A percentile compares a stretch with the other conserved stretches of the same genome.
phyloP scores from a whole-genome alignment of 2,888 invertebrate species.

The Agrilus mali region DNA sequence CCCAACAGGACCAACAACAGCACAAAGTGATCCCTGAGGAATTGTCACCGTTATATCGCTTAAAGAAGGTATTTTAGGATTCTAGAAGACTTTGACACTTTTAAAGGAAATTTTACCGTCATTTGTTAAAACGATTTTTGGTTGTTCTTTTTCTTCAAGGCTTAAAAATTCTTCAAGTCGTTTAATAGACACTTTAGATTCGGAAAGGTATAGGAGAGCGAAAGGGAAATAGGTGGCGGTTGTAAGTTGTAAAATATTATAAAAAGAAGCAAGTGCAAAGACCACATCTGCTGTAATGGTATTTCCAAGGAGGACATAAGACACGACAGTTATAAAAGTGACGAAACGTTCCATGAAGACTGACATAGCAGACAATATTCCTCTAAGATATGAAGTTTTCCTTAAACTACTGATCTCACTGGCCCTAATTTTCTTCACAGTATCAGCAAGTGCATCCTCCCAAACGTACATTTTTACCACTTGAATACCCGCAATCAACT shows the following conservation, averaged over 20 bases:
- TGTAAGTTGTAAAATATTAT: conserved; percentile 36
- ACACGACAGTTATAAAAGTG: conserved; percentile 61
- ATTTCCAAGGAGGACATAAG: conserved; percentile 56
- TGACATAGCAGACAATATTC: conserved; percentile 54
- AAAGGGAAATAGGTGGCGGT: conserved; percentile 48
- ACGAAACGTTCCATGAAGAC: conserved; percentile 74
- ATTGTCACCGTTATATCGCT: conserved; percentile 32
- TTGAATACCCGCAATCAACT: conserved; percentile 54
- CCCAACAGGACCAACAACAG: conserved; percentile 80
- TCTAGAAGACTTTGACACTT: conserved; percentile 23
- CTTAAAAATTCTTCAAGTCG: conserved; percentile 43
- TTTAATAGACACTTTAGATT: conserved; percentile 40
- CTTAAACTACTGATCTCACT: conserved; percentile 17
- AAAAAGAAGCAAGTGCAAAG: conserved; percentile 35
- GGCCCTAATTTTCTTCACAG: conserved; percentile 10
- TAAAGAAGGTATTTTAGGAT: conserved; percentile 13
- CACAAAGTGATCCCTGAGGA: conserved; percentile 44
- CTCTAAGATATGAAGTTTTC: conserved; percentile 45
- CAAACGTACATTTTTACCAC: conserved; percentile 67
- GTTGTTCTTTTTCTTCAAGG: conserved; percentile 40
- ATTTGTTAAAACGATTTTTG: not conserved
- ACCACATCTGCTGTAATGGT: conserved; percentile 38
- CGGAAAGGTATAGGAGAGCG: conserved; percentile 44
- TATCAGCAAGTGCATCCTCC: conserved; percentile 49
- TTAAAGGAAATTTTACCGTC: conserved; percentile 9